Base-by-base conservation (phyloP, 2,113 vertebrate genomes). In the Phalacrocorax aristotelis region DNA sequence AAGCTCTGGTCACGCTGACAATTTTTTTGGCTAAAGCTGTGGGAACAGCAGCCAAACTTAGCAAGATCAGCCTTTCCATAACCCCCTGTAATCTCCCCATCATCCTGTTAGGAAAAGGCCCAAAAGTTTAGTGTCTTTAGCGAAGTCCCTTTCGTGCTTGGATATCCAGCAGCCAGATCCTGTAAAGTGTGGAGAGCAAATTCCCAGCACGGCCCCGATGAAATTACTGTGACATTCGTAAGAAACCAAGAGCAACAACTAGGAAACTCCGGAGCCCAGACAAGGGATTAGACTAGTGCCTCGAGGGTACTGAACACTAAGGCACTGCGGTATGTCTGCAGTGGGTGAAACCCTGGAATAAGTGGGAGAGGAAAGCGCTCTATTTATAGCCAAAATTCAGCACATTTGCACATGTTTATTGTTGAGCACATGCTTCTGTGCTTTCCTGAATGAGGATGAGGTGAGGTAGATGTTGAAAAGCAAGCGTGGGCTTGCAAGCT, bases 11-110 rank as follows among this genome's bases (percentile, higher is more conserved):
- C 85, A 23, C 2, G 5, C 55, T 64, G 79, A 87, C 76, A 21
- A 20, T 34, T 54, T 74, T 81, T 92, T 80, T 94, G 93, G 92
- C 92, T 86, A 74, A 77, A 87, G 83, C 90, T 90, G 68, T 92
- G 92, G 92, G 90, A 95, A 94, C 44, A 1, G 92, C 86, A 83
- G 96, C 92, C 95, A 94, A 95, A 76, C 66, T 25, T 92, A 65
- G 85, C 49, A 21, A 82, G 78, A 94, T 86, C 95, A 84, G 92
- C 95, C 93, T 29, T 76, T 80, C 92, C 90, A 25, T 84, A 95
- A 94, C 92, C 83, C 93, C 83, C 83, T 82, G 89, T 92, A 94
- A 95, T 95, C 93, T 95, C 94, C 88, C 80, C 92, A 92, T 92
- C 94, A 92, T 95, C 93, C 94, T 89, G 93, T 90, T 79, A 93